Evolutionary conservation across 2,797 vertebrate genomes (phyloP).

Genomic region (Dermochelys coriacea): DNA sequence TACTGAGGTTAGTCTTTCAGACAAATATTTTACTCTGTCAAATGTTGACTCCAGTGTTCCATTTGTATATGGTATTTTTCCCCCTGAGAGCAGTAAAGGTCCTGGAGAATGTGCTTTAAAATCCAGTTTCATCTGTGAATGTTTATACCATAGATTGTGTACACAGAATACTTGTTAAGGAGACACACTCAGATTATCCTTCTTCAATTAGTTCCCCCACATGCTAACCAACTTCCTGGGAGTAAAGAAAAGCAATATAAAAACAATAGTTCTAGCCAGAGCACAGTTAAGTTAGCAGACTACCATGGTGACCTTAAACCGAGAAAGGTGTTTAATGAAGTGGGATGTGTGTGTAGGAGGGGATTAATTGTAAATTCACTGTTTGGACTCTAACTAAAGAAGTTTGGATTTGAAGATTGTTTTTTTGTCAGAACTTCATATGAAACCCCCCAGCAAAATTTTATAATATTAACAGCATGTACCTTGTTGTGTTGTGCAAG

Average conservation of each 20-base stretch:
- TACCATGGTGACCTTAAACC: slow-evolving; percentile 34
- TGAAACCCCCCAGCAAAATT: neutral
- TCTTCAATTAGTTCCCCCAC: neutral
- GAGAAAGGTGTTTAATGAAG: slow-evolving; percentile 51
- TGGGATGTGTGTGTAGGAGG: slow-evolving; percentile 8
- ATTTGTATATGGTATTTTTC: neutral
- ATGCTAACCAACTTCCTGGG: neutral
- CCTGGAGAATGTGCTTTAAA: neutral
- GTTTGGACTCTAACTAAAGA: neutral
- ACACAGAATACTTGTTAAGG: neutral
- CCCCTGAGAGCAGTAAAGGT: neutral
- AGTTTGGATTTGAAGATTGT: neutral
- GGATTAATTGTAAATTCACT: slow-evolving; percentile 50
- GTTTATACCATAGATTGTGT: neutral
- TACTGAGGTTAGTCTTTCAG: neutral
- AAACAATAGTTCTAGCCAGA: neutral
- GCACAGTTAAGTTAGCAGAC: neutral
- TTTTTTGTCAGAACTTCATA: neutral
- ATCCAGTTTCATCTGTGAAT: neutral
- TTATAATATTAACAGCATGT: slow-evolving; percentile 18
- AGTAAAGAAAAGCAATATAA: neutral
- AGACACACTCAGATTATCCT: fast-evolving
- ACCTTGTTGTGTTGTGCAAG: neutral
- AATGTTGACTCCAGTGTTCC: neutral
- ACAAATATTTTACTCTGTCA: neutral